Evolutionary conservation across 23 tunicate genomes (phyloP).

Genomic region (Halocynthia roretzi): DNA sequence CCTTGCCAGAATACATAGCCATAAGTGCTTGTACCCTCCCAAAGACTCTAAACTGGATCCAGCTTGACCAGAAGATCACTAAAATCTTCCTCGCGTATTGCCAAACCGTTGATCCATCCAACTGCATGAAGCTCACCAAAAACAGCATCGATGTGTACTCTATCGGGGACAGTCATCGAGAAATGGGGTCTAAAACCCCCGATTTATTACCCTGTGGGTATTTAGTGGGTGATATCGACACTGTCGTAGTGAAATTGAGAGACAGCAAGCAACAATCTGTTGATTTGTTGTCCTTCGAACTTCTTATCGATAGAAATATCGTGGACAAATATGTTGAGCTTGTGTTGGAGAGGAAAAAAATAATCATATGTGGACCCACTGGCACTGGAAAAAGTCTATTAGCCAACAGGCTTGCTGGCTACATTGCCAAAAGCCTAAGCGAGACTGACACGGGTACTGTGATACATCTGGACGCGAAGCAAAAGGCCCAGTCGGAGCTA

Average conservation of each 20-base stretch:
- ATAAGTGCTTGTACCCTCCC: slow-evolving; percentile 41
- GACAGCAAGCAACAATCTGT: slow-evolving; percentile 21
- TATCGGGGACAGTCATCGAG: slow-evolving; percentile 56
- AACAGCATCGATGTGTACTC: slow-evolving; percentile 36
- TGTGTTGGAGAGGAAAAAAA: slow-evolving; percentile 57
- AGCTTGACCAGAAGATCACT: slow-evolving; percentile 58
- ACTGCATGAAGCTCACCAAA: slow-evolving; percentile 28
- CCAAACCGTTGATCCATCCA: slow-evolving; percentile 42
- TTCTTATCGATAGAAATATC: slow-evolving; percentile 51
- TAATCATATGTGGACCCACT: slow-evolving; percentile 64
- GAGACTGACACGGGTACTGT: background rate
- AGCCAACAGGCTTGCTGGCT: slow-evolving; percentile 48
- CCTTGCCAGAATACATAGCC: background rate
- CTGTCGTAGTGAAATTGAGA: slow-evolving; percentile 38
- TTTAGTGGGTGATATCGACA: slow-evolving; percentile 64
- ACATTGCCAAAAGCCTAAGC: background rate
- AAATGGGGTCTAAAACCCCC: slow-evolving; percentile 38
- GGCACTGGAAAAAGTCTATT: slow-evolving; percentile 70
- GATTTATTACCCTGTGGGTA: slow-evolving; percentile 81
- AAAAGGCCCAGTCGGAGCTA: slow-evolving; percentile 1
- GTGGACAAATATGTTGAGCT: slow-evolving; percentile 35
- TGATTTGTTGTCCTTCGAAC: slow-evolving; percentile 43
- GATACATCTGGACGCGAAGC: slow-evolving; percentile 10
- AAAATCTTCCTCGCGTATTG: slow-evolving; percentile 45
- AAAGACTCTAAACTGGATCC: slow-evolving; percentile 44